Percentiles rank a stretch among this genome's conserved stretches.
Evolutionary conservation across 2,113 vertebrate genomes (phyloP).

Genomic region (Dicerorhinus sumatrensis): DNA sequence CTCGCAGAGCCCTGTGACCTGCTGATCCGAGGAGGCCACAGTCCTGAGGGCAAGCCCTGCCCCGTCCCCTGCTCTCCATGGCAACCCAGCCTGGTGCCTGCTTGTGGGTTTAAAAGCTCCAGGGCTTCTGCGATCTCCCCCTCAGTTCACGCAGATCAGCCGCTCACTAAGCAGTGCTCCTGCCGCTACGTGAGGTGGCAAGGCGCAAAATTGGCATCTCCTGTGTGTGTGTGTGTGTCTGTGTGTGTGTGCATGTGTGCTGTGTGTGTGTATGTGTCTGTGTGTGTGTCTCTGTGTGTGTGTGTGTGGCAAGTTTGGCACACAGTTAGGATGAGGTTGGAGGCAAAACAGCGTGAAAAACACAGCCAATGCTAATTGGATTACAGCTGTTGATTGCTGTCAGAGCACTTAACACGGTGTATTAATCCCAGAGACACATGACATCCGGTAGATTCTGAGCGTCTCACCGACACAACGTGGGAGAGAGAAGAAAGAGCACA

Average conservation of each 20-base stretch:
- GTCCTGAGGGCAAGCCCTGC: constrained; percentile 45
- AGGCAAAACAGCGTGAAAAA: not conserved
- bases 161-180: not conserved
- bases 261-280: too few relatives aligned
- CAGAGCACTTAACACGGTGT: not conserved
- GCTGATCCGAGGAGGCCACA: not conserved
- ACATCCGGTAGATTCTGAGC: not conserved
- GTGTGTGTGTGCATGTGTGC: too few relatives aligned
- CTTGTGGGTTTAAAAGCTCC: not conserved
- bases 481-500: not conserved
- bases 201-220: not conserved
- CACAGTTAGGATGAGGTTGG: too few relatives aligned
- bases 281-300: too few relatives aligned
- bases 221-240: not conserved
- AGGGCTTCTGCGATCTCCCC: not conserved
- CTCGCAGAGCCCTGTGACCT: constrained; percentile 7
- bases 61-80: not conserved
- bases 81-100: constrained; percentile 48
- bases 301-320: too few relatives aligned
- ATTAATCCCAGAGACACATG: constrained; percentile 28
- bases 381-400: not conserved
- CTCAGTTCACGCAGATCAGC: not conserved
- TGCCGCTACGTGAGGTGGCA: not conserved
- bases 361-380: constrained; percentile 16
- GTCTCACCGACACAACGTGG: not conserved